phyloP scores from a whole-genome alignment of 2,113 vertebrate species.

The Elaphurus davidianus region DNA sequence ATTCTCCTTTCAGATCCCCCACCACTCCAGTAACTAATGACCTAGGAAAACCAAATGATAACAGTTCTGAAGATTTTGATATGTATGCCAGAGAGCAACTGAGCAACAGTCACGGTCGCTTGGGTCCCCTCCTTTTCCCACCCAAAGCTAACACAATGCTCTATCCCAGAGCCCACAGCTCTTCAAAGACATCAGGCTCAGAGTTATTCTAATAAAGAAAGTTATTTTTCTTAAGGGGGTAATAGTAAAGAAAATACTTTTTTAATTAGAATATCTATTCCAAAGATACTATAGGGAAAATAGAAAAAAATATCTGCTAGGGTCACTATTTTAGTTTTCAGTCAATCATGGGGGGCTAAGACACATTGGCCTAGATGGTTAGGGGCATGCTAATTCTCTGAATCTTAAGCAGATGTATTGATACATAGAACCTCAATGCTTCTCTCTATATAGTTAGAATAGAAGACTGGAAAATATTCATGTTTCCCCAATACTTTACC shows the following conservation, averaged over 20 bases:
- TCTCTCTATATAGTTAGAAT: constrained; percentile 8
- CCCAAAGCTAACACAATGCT: constrained; percentile 31
- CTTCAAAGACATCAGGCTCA: constrained; percentile 13
- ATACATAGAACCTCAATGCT: neutral
- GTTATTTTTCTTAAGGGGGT: neutral
- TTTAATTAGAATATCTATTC: constrained; percentile 26
- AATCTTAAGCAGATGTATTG: neutral
- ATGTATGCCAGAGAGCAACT: neutral
- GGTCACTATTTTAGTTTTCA: constrained; percentile 12
- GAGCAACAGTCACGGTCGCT: neutral
- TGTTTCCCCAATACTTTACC: constrained; percentile 1
- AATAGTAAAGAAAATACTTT: constrained; percentile 30
- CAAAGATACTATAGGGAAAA: constrained; percentile 15
- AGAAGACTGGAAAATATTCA: neutral
- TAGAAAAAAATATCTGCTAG: neutral
- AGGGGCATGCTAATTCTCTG: neutral
- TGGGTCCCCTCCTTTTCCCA: neutral
- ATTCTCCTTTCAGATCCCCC: neutral
- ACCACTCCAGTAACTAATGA: neutral
- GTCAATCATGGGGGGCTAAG: neutral
- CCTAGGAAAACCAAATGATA: neutral
- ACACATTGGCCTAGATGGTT: neutral
- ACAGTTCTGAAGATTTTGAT: constrained; percentile 5
- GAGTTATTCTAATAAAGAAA: constrained; percentile 35
- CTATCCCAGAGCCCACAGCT: neutral